Percentiles rank a stretch among this genome's conserved stretches.
Evolutionary conservation across 2,113 vertebrate genomes (phyloP).

Genomic region (Hemiprocne comata): DNA sequence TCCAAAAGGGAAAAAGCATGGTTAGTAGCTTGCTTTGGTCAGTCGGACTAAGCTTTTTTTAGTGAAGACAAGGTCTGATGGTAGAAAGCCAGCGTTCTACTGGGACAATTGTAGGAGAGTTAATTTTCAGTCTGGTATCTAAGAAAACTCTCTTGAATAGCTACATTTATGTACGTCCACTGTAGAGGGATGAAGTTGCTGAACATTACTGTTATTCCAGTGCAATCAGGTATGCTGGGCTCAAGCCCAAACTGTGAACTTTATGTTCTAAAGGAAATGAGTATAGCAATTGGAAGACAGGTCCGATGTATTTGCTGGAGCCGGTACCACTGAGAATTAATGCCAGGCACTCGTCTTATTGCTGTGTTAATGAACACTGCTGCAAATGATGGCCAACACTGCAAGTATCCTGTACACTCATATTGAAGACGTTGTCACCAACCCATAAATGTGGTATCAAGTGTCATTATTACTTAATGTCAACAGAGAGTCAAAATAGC

Average conservation of each 20-base stretch:
- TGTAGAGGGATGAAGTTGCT: background rate
- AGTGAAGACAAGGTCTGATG: background rate
- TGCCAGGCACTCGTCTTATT: background rate
- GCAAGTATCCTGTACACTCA: background rate
- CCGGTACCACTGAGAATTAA: background rate
- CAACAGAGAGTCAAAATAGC: background rate
- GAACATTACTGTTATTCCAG: background rate
- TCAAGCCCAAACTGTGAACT: background rate
- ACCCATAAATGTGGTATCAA: background rate
- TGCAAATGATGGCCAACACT: background rate
- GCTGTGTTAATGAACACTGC: background rate
- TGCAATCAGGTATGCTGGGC: background rate
- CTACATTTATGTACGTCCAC: background rate
- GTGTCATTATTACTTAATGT: background rate
- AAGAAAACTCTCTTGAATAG: background rate
- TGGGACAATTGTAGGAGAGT: background rate
- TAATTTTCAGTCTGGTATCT: background rate
- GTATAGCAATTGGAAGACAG: background rate
- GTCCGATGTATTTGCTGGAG: background rate
- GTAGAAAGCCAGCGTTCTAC: background rate
- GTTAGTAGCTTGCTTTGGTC: background rate
- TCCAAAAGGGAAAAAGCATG: background rate
- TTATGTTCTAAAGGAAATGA: background rate
- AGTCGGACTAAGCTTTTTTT: background rate
- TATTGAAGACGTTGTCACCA: background rate